phyloP scores from a whole-genome alignment of 2,113 vertebrate genomes.

The Microcebus tavaratra region DNA sequence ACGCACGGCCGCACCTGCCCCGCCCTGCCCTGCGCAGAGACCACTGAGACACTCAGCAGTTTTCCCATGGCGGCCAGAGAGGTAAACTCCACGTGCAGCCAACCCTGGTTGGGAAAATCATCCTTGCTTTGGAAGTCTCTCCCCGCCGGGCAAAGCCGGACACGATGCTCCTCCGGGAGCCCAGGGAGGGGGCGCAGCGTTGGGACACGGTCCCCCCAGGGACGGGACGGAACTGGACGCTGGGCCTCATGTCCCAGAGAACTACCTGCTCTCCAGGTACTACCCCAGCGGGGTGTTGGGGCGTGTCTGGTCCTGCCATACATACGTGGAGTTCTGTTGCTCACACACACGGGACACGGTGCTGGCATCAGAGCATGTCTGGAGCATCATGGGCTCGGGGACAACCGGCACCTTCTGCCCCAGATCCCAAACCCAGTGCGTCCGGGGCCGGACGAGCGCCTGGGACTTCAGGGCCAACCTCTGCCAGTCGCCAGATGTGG shows the following conservation, averaged over 20 bases:
- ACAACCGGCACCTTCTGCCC: background rate
- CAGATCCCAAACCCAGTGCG: background rate
- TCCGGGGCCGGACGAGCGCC: background rate
- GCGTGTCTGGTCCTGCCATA: background rate
- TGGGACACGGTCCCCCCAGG: background rate
- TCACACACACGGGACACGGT: fast-evolving
- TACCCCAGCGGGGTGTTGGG: background rate
- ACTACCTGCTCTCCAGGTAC: too few species aligned
- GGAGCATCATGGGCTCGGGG: background rate
- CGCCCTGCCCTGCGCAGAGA: background rate
- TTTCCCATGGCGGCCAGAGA: background rate
- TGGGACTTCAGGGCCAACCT: background rate
- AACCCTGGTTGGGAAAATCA: background rate
- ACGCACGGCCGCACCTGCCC: background rate
- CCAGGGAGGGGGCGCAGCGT: fast-evolving
- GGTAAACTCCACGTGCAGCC: background rate
- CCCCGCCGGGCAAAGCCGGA: background rate
- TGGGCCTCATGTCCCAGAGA: too few species aligned
- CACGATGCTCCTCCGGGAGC: too few species aligned
- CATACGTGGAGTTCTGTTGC: background rate
- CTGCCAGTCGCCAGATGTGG: background rate
- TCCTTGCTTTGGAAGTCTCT: background rate
- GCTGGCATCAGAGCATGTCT: fast-evolving
- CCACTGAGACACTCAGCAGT: fast-evolving
- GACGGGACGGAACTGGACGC: too few species aligned